Base-by-base conservation (phyloP, 1,140 invertebrate species). In the Patella vulgata region DNA sequence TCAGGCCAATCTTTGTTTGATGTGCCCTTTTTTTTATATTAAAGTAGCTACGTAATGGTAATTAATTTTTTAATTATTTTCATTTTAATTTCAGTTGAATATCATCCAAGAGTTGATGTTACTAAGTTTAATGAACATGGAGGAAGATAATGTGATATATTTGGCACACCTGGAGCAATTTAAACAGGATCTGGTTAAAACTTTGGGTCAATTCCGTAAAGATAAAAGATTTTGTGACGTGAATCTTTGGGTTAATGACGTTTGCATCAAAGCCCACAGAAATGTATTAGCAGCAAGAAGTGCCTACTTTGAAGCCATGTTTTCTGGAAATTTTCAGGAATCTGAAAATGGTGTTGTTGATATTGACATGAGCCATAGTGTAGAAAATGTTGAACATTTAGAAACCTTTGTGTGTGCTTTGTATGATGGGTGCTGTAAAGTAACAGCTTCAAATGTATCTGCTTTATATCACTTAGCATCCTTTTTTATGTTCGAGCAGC, bases 201-300 rank as follows among this genome's bases (percentile, higher is more conserved):
- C 91, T 83, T 85, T 93, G 3, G 89, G 91, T 79, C 81, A 86
- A 21, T 84, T 92, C 61, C 87, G 91, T 80, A 80, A 88, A 63
- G 87, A 89, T 60, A 87, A 87, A 60, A 87, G 88, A 70, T 93
- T 93, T 77, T 93, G 91, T 80, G 92, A 93, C 83, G 90, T 93
- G 19, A 90, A 90, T 70, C 61, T 74, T 40, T 36, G 31, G 11
- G 72, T 74, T 1, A 61, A 50, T 0, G 33, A 28, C 0, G 33
- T 65, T 48, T 54, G 59, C 21, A 63, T 74, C 27, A 21, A 50
- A 36, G 65, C 71, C 28, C 71, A 72, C 51, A 55, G 68, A 33
- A 59, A 74, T 11, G 64, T 80, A 8, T 27, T 80, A 19, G 65
- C 77, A 19, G 73, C 74, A 11, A 67, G 73, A 0, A 71, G 74